phyloP scores from a whole-genome alignment of 2,113 vertebrate species.

The Lates calcarifer region DNA sequence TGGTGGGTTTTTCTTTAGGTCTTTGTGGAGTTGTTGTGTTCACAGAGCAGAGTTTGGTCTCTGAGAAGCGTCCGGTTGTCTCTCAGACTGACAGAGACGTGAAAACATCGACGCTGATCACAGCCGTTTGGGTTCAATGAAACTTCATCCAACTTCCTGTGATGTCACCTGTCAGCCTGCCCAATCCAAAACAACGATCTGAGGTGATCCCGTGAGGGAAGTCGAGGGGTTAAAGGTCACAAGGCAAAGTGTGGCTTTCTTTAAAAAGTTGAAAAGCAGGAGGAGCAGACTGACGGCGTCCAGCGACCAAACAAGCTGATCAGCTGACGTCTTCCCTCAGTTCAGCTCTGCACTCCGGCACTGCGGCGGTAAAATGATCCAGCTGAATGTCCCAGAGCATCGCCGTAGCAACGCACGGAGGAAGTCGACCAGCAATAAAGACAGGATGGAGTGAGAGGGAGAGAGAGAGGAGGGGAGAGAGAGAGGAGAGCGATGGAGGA shows the following conservation, averaged over 20 bases:
- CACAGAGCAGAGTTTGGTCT: constrained; percentile 37
- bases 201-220: not conserved
- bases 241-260: not conserved
- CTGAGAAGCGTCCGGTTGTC: not conserved
- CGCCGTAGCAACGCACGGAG: constrained; percentile 63
- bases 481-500: constrained; percentile 48
- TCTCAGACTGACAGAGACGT: constrained; percentile 30
- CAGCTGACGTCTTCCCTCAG: constrained; percentile 24
- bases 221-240: constrained; percentile 44
- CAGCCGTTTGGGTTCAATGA: not conserved
- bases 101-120: constrained; percentile 45
- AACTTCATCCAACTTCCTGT: constrained; percentile 74
- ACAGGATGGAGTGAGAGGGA: constrained; percentile 44
- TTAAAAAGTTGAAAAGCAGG: not conserved
- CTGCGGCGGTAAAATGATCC: constrained; percentile 56
- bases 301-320: not conserved
- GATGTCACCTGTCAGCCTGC: constrained; percentile 27
- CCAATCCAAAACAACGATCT: constrained; percentile 7
- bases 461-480: constrained; percentile 17
- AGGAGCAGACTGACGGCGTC: not conserved
- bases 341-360: constrained; percentile 39
- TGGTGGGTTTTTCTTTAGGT: not conserved
- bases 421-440: constrained; percentile 59
- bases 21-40: constrained; percentile 3
- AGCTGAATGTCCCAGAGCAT: constrained; percentile 67